Evolutionary conservation across 2,797 vertebrate species (phyloP).

Genomic region (Falco novaeseelandiae): DNA sequence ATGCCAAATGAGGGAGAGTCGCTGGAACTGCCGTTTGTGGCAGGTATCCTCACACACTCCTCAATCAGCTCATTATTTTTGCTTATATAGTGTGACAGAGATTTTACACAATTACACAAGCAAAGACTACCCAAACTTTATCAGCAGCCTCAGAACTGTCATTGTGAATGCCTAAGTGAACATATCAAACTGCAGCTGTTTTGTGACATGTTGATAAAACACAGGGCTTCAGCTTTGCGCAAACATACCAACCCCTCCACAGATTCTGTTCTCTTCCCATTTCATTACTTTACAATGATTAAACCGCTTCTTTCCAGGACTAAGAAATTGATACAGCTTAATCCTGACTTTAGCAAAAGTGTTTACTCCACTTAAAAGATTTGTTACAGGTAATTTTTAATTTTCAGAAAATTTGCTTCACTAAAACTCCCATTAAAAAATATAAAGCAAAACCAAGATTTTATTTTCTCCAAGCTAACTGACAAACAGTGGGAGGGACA

Average conservation of each 20-base stretch:
- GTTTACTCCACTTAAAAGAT: not conserved
- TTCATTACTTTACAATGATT: not conserved
- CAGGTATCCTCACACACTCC: not conserved
- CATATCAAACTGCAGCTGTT: constrained; percentile 22
- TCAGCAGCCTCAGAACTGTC: constrained; percentile 19
- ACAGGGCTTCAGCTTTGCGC: not conserved
- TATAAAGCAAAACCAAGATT: not conserved
- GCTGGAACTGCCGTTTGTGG: not conserved
- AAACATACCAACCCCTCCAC: not conserved
- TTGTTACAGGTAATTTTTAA: not conserved
- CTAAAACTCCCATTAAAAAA: not conserved
- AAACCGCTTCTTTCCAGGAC: not conserved
- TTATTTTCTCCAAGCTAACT: not conserved
- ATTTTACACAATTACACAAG: constrained; percentile 33
- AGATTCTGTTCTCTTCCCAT: not conserved
- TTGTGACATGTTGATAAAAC: constrained; percentile 38
- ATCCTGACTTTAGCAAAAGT: not conserved
- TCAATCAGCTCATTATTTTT: constrained; percentile 47
- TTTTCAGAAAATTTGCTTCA: not conserved
- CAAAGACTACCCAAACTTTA: constrained; percentile 33
- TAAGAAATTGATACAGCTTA: not conserved
- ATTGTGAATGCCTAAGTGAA: not conserved
- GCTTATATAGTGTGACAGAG: constrained; percentile 39
- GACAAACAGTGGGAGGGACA: not conserved
- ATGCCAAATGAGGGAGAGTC: not conserved